Percentiles rank a stretch among this genome's conserved stretches.
These are phyloP conservation scores for Cryptus viduatorius DNA, from an alignment of 2,888 invertebrate species.

Conservation along the genomic window DNA sequence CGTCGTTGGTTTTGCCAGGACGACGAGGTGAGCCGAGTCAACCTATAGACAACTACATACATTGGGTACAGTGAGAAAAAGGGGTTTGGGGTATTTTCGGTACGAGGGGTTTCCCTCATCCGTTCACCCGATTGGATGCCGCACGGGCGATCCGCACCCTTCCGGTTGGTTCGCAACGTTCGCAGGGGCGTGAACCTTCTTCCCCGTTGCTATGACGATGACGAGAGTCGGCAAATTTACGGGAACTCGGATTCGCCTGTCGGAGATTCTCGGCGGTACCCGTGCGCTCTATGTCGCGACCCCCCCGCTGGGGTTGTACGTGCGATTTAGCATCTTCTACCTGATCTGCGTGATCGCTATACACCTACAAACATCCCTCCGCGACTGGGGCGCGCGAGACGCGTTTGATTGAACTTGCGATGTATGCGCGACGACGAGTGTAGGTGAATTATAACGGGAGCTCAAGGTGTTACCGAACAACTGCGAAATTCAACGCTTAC, in stretches of 20 bases:
- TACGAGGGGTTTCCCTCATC: slow-evolving; percentile 71
- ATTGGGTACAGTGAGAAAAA: background rate
- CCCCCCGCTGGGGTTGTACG: slow-evolving; percentile 15
- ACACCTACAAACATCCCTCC: slow-evolving; percentile 42
- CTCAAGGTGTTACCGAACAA: slow-evolving; percentile 15
- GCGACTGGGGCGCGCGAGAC: slow-evolving; percentile 8
- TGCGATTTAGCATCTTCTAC: slow-evolving; percentile 52
- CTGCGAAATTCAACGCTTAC: background rate
- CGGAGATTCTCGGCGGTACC: slow-evolving; percentile 8
- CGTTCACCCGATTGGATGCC: slow-evolving; percentile 77
- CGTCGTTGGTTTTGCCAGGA: slow-evolving; percentile 34
- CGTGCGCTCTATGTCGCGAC: slow-evolving; percentile 26
- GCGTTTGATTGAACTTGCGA: slow-evolving; percentile 31
- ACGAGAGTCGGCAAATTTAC: slow-evolving; percentile 66
- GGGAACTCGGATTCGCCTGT: slow-evolving; percentile 56
- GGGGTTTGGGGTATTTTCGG: slow-evolving; percentile 68
- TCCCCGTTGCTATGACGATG: slow-evolving; percentile 77
- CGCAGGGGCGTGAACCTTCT: slow-evolving; percentile 76
- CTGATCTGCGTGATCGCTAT: slow-evolving; percentile 33
- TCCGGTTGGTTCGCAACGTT: slow-evolving; percentile 76
- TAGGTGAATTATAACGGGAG: slow-evolving; percentile 6
- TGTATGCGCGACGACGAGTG: background rate
- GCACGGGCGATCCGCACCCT: slow-evolving; percentile 74
- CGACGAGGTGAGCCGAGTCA: slow-evolving; percentile 50
- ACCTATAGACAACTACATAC: slow-evolving; percentile 27